phyloP scores from a whole-genome alignment of 1,140 invertebrate genomes.

The Varroa destructor region DNA sequence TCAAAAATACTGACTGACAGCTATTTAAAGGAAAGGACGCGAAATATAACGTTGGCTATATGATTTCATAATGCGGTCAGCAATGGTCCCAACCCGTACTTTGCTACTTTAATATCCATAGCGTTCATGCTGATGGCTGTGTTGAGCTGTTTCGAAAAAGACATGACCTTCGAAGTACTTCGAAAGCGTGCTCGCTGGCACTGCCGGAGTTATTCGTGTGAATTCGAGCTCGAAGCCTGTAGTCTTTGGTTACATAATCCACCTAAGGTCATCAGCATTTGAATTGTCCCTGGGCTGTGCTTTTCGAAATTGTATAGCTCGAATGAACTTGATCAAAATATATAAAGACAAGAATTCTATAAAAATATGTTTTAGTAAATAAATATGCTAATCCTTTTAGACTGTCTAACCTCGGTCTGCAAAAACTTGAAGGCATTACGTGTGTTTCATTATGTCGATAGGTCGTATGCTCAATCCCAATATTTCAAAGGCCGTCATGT shows the following conservation, averaged over 20 bases:
- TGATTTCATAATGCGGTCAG: no score
- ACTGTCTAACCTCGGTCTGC: background rate
- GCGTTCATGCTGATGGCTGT: slow-evolving; percentile 23
- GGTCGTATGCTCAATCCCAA: no score
- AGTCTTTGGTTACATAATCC: slow-evolving; percentile 32
- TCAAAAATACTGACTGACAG: no score
- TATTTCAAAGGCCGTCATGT: no score
- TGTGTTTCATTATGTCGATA: background rate
- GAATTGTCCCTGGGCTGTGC: background rate
- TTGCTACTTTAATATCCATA: slow-evolving; percentile 29
- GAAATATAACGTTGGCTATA: no score
- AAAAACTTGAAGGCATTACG: background rate
- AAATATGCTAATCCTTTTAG: background rate
- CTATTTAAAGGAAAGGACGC: no score
- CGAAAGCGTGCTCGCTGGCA: background rate
- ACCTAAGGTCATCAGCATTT: slow-evolving; percentile 29
- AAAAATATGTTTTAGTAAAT: no score
- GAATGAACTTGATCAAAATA: no score
- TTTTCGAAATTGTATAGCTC: no score
- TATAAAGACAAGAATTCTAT: no score
- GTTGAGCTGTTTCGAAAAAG: background rate
- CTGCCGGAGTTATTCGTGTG: slow-evolving; percentile 14
- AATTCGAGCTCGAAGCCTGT: slow-evolving; percentile 28
- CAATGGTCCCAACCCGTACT: no score
- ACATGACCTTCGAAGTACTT: slow-evolving; percentile 21